phyloP scores from a whole-genome alignment of 1,140 invertebrate genomes.

The Drosophila suzukii region DNA sequence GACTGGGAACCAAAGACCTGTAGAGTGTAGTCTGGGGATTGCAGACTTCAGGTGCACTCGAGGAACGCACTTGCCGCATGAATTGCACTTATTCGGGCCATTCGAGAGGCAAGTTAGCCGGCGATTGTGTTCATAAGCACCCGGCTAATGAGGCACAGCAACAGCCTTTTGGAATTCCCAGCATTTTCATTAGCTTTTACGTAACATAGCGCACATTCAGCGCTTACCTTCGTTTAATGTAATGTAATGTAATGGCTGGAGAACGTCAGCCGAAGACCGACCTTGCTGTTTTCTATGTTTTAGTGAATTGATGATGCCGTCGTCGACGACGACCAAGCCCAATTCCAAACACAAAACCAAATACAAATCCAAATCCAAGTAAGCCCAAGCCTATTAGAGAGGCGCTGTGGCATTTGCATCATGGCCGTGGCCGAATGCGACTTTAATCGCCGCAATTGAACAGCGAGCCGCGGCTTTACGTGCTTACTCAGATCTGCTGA shows the following conservation, averaged over 20 bases:
- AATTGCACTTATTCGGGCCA: constrained; percentile 63
- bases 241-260: constrained; percentile 56
- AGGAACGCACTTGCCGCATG: constrained; percentile 61
- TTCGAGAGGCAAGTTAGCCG: constrained; percentile 33
- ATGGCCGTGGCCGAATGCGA: constrained; percentile 47
- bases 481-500: constrained; percentile 57
- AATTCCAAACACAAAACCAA: neutral
- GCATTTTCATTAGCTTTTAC: constrained; percentile 75
- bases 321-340: constrained; percentile 42
- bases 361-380: constrained; percentile 21
- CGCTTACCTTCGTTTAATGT: constrained; percentile 65
- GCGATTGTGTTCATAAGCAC: constrained; percentile 56
- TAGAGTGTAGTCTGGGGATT: no score
- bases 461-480: constrained; percentile 24
- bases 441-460: constrained; percentile 74
- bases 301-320: constrained; percentile 21
- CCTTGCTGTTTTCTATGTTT: constrained; percentile 27
- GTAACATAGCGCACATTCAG: constrained; percentile 39
- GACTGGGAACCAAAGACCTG: neutral
- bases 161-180: constrained; percentile 37
- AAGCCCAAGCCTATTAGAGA: constrained; percentile 65
- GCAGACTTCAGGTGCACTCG: constrained; percentile 38
- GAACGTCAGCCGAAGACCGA: constrained; percentile 66
- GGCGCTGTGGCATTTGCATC: constrained; percentile 69
- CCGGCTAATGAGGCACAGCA: constrained; percentile 58